A percentile compares a stretch with the other conserved stretches of the same genome.
phyloP scores from a whole-genome alignment of 2,888 invertebrate genomes.

The Stenoptilia bipunctidactyla region DNA sequence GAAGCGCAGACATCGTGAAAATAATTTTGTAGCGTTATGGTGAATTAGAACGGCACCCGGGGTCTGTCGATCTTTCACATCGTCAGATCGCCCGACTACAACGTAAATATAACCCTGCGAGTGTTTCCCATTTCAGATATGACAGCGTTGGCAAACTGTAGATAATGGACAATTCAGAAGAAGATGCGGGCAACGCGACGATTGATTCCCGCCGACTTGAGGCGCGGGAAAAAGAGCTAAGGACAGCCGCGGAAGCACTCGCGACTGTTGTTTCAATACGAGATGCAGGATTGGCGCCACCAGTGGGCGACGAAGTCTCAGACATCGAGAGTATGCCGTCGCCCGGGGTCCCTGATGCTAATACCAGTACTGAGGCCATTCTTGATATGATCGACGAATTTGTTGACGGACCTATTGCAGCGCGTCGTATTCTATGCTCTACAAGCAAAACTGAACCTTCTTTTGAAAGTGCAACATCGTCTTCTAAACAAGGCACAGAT shows the following conservation, averaged over 20 bases:
- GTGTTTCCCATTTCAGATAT: slow-evolving; percentile 68
- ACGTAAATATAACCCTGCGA: slow-evolving; percentile 65
- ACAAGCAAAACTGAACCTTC: slow-evolving; percentile 15
- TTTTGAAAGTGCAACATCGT: slow-evolving; percentile 8
- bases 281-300: slow-evolving; percentile 34
- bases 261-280: background rate
- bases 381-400: slow-evolving; percentile 67
- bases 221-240: slow-evolving; percentile 64
- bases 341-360: slow-evolving; percentile 56
- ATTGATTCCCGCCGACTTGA: slow-evolving; percentile 65
- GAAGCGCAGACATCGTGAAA: slow-evolving; percentile 61
- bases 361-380: slow-evolving; percentile 64
- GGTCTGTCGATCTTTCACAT: slow-evolving; percentile 67
- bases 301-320: slow-evolving; percentile 59
- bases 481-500: no score
- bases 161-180: slow-evolving; percentile 71
- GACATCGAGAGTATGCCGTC: slow-evolving; percentile 62
- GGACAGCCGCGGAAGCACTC: slow-evolving; percentile 30
- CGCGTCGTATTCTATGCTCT: slow-evolving; percentile 31
- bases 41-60: slow-evolving; percentile 71
- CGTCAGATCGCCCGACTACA: slow-evolving; percentile 65
- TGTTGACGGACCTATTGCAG: slow-evolving; percentile 57
- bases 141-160: slow-evolving; percentile 65
- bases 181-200: slow-evolving; percentile 68
- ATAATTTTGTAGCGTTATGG: slow-evolving; percentile 65